Evolutionary conservation across 2,888 invertebrate species (phyloP).

Genomic region (Morinoia aosen): DNA sequence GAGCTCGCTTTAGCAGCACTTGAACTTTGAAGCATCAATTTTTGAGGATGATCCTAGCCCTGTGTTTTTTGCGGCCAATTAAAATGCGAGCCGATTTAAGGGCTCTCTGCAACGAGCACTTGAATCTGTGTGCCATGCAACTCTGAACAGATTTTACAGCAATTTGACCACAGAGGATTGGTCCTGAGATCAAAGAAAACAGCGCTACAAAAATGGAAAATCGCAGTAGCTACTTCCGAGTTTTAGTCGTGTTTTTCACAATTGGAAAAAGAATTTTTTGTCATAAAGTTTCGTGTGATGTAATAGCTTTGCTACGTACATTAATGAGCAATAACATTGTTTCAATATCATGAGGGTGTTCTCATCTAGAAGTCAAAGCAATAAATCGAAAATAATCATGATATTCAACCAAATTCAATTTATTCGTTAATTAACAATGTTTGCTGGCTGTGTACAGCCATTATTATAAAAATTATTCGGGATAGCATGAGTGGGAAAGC

Average conservation of each 20-base stretch:
- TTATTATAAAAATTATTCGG: too few species aligned
- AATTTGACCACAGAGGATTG: neutral
- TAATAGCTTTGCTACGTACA: neutral
- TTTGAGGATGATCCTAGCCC: slow-evolving; percentile 10
- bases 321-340: neutral
- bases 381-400: neutral
- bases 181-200: neutral
- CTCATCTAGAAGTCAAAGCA: neutral
- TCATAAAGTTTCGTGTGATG: neutral
- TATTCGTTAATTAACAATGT: neutral
- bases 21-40: slow-evolving; percentile 12
- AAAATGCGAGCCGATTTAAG: slow-evolving; percentile 37
- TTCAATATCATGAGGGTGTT: neutral
- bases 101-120: neutral
- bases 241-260: neutral
- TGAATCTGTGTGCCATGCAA: neutral
- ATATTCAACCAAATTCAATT: neutral
- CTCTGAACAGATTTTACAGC: neutral
- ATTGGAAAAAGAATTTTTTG: neutral
- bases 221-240: neutral
- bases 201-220: neutral
- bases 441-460: neutral
- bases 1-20: neutral
- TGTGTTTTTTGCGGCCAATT: slow-evolving; percentile 7
- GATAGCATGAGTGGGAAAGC: too few species aligned